Evolutionary conservation across 1,140 invertebrate species (phyloP), one percentile per base, ranked within the genome.

Genomic region (Rhynchophorus ferrugineus): DNA sequence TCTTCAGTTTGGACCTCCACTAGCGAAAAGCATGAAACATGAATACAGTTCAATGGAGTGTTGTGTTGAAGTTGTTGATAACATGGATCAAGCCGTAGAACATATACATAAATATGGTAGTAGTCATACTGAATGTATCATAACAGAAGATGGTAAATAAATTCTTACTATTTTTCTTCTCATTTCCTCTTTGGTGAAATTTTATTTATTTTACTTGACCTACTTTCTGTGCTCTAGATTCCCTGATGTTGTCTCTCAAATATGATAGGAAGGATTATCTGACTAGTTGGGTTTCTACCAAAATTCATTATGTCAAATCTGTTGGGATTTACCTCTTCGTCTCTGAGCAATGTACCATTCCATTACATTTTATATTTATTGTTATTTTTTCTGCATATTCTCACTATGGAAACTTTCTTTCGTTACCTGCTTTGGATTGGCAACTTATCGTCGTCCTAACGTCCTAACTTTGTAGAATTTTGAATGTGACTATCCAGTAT

Each of bases 31-130:
- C 19, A 80, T 98, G 77, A 87, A 82, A 66, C 85, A 81, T 57
- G 96, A 99, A 68, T 99, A 99, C 67, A 85, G 95, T 1, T 72
- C 84, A 5, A 71, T 99, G 39, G 93, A 95, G 67, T 95, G 94
- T 65, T 89, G 91, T 44, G 82, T 99, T 57, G 96, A 99, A 73
- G 76, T 98, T 3, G 95, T 98, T 0, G 82, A 86, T 42, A 78
- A 84, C 69, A 67, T 95, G 46, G 78, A 91, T 39, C 87, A 90
- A 18, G 96, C 96, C 29, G 83, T 99, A 54, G 79, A 87, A 55
- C 96, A 99, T 70, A 96, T 98, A 67, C 89, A 97, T 69, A 86
- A 85, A 56, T 97, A 88, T 68, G 94, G 96, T 56, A 97, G 93
- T 65, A 82, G 85, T 16, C 96, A 99, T 70, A 99, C 96, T 3